Percentiles rank a stretch among this genome's conserved stretches.
phyloP scores from a whole-genome alignment of 1,140 invertebrate genomes.

The Nasonia longicornis region DNA sequence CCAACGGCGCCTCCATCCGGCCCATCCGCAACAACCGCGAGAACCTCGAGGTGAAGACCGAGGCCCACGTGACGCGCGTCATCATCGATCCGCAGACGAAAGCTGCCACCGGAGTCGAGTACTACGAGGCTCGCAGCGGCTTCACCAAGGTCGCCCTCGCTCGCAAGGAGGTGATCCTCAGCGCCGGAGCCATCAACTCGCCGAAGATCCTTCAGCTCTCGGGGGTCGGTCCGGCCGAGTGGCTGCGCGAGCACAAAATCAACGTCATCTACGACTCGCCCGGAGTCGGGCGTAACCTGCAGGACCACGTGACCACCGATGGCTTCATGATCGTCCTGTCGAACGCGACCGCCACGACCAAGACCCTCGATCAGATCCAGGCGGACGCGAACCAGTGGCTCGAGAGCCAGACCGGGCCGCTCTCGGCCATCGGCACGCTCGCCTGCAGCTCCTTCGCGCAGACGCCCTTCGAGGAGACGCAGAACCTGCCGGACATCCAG shows the following conservation, averaged over 20 bases:
- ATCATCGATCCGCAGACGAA: constrained; percentile 79
- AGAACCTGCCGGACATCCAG: constrained; percentile 74
- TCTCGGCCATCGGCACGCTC: constrained; percentile 60
- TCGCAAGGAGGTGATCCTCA: constrained; percentile 77
- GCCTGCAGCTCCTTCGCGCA: constrained; percentile 58
- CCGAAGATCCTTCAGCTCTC: constrained; percentile 73
- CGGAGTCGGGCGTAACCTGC: constrained; percentile 78
- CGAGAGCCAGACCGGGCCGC: constrained; percentile 56
- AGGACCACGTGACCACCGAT: constrained; percentile 75
- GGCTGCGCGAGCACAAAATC: constrained; percentile 69
- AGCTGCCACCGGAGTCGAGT: constrained; percentile 78
- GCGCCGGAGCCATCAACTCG: constrained; percentile 72
- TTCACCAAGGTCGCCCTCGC: constrained; percentile 67
- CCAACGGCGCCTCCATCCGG: constrained; percentile 79
- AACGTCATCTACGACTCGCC: constrained; percentile 71
- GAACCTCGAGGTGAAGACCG: constrained; percentile 80
- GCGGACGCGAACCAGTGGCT: constrained; percentile 66
- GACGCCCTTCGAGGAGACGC: constrained; percentile 54
- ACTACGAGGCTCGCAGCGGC: constrained; percentile 63
- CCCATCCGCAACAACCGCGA: constrained; percentile 76
- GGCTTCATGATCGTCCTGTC: constrained; percentile 68
- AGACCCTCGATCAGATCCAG: constrained; percentile 67
- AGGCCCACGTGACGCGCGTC: constrained; percentile 78
- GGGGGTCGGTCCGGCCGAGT: constrained; percentile 71
- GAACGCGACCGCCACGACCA: constrained; percentile 69